Base-by-base conservation (phyloP, 2,888 invertebrate genomes). In the Panopea generosa region DNA sequence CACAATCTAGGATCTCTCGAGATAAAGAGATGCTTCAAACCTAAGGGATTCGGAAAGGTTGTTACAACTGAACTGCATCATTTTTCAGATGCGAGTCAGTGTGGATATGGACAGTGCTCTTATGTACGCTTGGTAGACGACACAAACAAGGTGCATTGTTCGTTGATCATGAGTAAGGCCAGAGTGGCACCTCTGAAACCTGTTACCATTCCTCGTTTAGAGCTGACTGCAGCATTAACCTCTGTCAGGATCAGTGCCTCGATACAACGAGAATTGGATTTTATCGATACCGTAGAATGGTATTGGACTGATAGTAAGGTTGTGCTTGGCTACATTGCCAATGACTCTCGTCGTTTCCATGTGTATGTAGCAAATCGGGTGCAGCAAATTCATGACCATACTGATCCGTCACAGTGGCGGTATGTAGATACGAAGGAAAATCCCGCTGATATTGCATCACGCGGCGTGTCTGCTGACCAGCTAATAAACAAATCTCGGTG, bases 351-450 rank as follows among this genome's bases (percentile, higher is more conserved):
- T 22, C 40, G 82, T 18, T 84, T 84, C 38, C 84, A 81, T 22
- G 66, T 74, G 0, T 85, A 77, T 52, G 84, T 85, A 9, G 77
- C 78, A 0, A 85, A 84, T 60, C 67, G 83, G 20, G 72, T 86
- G 16, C 74, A 83, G 43, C 52, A 66, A 22, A 82, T 84, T 11
- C 52, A 75, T n/a, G 67, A 84, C n/a, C 24, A 40, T 6, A 65
- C 77, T n/a, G 49, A 68, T n/a, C 50, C 74, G 29, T 11, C 45
- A 38, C 81, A 83, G 50, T 85, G 84, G 83, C 50, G 40, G 9
- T 77, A 84, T 50, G 65, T 85, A 6, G 26, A 67, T 0, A 60
- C 85, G 9, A 56, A 67, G 7, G 63, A 56, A 11, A 84, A 86
- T n/a, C n/a, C n/a, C n/a, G n/a, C n/a, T n/a, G n/a, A n/a, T n/a